Evolutionary conservation across 2,113 vertebrate species (phyloP).

Genomic region (Poecile atricapillus): DNA sequence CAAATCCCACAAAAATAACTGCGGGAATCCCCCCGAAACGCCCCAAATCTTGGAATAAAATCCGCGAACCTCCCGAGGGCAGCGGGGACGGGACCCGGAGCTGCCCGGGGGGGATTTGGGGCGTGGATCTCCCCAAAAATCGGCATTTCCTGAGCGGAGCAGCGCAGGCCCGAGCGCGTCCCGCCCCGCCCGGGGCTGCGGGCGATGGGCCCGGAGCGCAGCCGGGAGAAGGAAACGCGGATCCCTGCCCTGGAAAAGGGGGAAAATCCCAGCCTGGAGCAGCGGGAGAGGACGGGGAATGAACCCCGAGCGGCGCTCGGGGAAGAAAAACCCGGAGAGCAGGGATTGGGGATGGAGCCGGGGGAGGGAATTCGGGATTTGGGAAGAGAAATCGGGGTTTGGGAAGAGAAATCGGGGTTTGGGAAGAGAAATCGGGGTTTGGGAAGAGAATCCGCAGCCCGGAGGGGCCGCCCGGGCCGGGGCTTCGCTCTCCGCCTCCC

Average conservation of each 20-base stretch:
- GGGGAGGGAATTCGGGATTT: not conserved
- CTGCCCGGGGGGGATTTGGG: no score
- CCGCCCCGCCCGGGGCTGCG: not conserved
- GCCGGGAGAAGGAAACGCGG: not conserved
- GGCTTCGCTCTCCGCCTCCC: fast-evolving
- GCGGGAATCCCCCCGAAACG: fast-evolving
- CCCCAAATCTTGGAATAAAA: not conserved
- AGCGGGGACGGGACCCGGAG: no score
- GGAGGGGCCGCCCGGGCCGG: not conserved
- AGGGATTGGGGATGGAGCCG: no score
- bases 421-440: no score
- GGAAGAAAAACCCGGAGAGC: not conserved
- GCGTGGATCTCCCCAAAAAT: not conserved
- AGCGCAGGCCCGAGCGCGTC: not conserved
- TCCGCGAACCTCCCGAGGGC: no score
- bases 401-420: no score
- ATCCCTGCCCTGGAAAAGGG: fast-evolving
- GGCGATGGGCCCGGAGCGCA: not conserved
- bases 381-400: not conserved
- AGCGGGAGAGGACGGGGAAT: not conserved
- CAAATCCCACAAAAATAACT: fast-evolving
- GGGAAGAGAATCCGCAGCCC: no score
- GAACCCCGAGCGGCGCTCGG: not conserved
- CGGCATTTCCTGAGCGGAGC: not conserved
- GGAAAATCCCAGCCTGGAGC: not conserved